Base-by-base conservation (phyloP, 1,140 invertebrate genomes). In the Macrostomum lignano region DNA sequence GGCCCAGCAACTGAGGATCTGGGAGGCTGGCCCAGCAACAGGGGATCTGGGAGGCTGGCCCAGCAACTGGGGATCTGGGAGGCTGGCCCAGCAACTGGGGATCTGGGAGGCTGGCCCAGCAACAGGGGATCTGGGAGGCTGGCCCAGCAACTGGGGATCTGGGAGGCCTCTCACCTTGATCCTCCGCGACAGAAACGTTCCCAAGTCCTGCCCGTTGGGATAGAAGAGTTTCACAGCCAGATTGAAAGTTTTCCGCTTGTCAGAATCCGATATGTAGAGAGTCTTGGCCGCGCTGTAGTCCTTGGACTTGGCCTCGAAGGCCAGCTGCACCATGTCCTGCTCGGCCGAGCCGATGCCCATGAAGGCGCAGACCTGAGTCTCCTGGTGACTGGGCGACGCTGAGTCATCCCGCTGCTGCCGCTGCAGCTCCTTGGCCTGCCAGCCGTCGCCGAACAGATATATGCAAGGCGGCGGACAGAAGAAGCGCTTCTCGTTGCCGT, bases 151-250 rank as follows among this genome's bases (percentile, higher is more conserved):
- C n/a, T n/a, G n/a, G n/a, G n/a, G n/a, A n/a, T n/a, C n/a, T n/a
- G n/a, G n/a, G n/a, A n/a, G n/a, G n/a, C n/a, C n/a, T n/a, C n/a
- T 98, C 30, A 98, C 91, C 69, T 98, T 98, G 46, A 96, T 98
- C 40, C 86, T 65, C 57, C 93, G 91, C 47, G 82, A 91, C 58
- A 88, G 74, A 61, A 98, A 98, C 25, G 88, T 73, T 25, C 91
- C 91, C 48, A 98, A 84, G 52, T 94, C 82, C 55, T 91, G 78
- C 19, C 81, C 82, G 54, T 77, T 86, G 9, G 81, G 81, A 56
- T 91, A 94, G 48, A 94, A 94, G 79, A 94, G 91, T 60, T 93
- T 93, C 7, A 94, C 81, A 21, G 78, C 76, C 2, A 96, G 65
- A 77, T 93, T 91, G 53, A 98, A 98, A 61, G 96, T 86, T 60